A percentile compares a stretch with the other conserved stretches of the same genome.
These are phyloP conservation scores for Dipodomys ordii DNA, from an alignment of 2,113 vertebrate genomes.

Conservation along the genomic window DNA sequence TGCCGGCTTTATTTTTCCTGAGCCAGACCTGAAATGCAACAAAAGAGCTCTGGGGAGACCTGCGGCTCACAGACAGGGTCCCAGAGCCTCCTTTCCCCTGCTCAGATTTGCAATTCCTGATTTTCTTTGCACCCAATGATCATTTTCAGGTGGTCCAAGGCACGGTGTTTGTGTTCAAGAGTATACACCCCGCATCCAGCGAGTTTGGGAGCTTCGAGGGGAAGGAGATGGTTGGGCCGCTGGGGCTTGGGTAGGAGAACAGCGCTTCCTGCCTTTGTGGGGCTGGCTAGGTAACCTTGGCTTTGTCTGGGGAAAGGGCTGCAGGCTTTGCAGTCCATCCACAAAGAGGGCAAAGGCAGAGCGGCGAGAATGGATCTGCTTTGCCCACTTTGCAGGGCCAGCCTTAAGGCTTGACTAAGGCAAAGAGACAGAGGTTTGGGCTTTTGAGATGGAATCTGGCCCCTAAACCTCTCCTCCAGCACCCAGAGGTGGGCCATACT, in stretches of 20 bases:
- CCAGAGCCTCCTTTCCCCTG: slow-evolving; percentile 70
- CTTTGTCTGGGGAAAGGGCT: slow-evolving; percentile 79
- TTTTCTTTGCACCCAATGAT: slow-evolving; percentile 61
- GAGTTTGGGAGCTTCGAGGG: slow-evolving; percentile 69
- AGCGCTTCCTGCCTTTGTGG: slow-evolving; percentile 61
- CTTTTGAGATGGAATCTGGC: slow-evolving; percentile 72
- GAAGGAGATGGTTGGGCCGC: slow-evolving; percentile 73
- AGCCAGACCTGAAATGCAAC: slow-evolving; percentile 80
- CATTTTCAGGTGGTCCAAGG: slow-evolving; percentile 77
- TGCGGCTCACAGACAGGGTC: slow-evolving; percentile 83
- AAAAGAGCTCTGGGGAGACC: slow-evolving; percentile 83
- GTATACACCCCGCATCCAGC: slow-evolving; percentile 84
- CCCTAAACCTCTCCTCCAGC: slow-evolving; percentile 60
- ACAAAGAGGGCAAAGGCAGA: slow-evolving; percentile 59
- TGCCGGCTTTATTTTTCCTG: slow-evolving; percentile 73
- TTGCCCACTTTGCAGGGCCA: slow-evolving; percentile 72
- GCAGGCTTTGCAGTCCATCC: slow-evolving; percentile 76
- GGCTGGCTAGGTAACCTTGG: slow-evolving; percentile 81
- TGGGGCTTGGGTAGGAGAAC: slow-evolving; percentile 66
- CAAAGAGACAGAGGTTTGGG: slow-evolving; percentile 54
- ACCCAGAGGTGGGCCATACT: slow-evolving; percentile 56
- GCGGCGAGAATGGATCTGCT: slow-evolving; percentile 56
- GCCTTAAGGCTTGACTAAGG: slow-evolving; percentile 58
- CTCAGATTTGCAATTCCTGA: slow-evolving; percentile 72
- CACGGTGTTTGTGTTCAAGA: slow-evolving; percentile 79